These are phyloP conservation scores for Channallabes apus DNA, from an alignment of 2,797 vertebrate species.

Conservation along the genomic window DNA sequence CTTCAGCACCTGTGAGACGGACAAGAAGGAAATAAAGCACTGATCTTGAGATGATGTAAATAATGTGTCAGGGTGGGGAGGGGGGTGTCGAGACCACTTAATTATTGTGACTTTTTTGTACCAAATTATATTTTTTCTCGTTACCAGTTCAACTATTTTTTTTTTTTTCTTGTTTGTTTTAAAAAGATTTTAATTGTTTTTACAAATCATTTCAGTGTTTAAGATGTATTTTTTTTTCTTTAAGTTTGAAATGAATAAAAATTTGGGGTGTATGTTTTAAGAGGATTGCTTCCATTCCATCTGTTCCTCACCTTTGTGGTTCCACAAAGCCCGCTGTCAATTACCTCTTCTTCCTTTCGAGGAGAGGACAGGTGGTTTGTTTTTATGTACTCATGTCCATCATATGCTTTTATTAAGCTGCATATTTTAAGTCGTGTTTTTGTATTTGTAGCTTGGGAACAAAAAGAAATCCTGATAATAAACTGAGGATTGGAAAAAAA, in stretches of 20 bases:
- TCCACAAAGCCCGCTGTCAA: not conserved
- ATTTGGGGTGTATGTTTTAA: not conserved
- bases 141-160: slow-evolving; percentile 30
- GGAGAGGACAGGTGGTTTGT: not conserved
- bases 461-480: slow-evolving; percentile 1
- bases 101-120: slow-evolving; percentile 29
- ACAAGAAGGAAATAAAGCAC: slow-evolving; percentile 56
- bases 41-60: slow-evolving; percentile 49
- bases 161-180: not conserved
- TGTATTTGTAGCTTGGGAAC: not conserved
- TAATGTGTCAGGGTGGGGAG: slow-evolving; percentile 33
- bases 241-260: not conserved
- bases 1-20: slow-evolving; percentile 43
- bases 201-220: slow-evolving; percentile 4
- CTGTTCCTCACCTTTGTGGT: not conserved
- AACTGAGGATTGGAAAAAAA: slow-evolving; percentile 6
- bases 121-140: slow-evolving; percentile 23
- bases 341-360: not conserved
- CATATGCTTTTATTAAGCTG: not conserved
- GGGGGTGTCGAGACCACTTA: slow-evolving; percentile 1
- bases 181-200: not conserved
- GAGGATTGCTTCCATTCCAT: not conserved
- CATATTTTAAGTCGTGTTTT: not conserved
- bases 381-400: not conserved
- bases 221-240: slow-evolving; percentile 18